Base-by-base conservation (phyloP, 2,888 invertebrate genomes). In the Acanthosoma haemorrhoidale region DNA sequence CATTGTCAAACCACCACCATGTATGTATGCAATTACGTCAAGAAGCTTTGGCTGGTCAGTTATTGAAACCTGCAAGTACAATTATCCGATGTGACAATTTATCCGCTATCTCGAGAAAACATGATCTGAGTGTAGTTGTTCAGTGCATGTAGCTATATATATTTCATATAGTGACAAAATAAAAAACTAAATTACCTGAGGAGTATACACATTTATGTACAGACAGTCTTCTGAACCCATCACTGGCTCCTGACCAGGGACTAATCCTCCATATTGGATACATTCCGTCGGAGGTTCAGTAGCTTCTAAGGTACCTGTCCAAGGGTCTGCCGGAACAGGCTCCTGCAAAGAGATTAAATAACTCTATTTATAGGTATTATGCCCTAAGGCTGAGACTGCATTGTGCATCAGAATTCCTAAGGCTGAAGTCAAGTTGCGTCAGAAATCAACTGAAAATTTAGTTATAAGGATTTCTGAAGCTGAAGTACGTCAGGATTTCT, bases 121-220 rank as follows among this genome's bases (percentile, higher is more conserved):
- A 21, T 13, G n/a, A n/a, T n/a, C n/a, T n/a, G n/a, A n/a, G n/a
- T n/a, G n/a, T n/a, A n/a, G n/a, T n/a, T n/a, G n/a, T n/a, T n/a
- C n/a, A n/a, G n/a, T n/a, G n/a, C n/a, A n/a, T n/a, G n/a, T n/a
- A n/a, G n/a, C n/a, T n/a, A n/a, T n/a, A n/a, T n/a, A n/a, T n/a
- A n/a, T n/a, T n/a, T n/a, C n/a, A n/a, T n/a, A n/a, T n/a, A n/a
- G n/a, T n/a, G n/a, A n/a, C n/a, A n/a, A n/a, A n/a, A n/a, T n/a
- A n/a, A n/a, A n/a, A n/a, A n/a, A n/a, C 9, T 6, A n/a, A 63
- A 25, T 61, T 32, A 71, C 71, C 38, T 71, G 63, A 4, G 71
- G 69, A 5, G 73, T 73, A 16, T 60, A 73, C 15, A 73, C 63
- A 51, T 73, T 73, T n/a, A 73, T 3, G 60, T 71, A 73, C 15